These are phyloP conservation scores for Diachasmimorpha longicaudata DNA, from an alignment of 1,140 invertebrate species.

Conservation along the genomic window DNA sequence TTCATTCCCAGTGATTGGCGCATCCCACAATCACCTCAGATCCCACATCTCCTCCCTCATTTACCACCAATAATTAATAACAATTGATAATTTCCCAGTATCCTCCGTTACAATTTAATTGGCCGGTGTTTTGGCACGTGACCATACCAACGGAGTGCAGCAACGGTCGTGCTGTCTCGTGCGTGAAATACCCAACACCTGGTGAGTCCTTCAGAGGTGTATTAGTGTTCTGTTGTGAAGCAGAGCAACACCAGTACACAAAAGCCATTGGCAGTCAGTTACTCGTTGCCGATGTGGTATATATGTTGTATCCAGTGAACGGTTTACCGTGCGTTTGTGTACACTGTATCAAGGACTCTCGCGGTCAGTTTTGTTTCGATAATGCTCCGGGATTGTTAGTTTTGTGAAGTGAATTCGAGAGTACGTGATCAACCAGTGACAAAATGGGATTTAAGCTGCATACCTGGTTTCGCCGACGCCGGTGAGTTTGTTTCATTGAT, in stretches of 20 bases:
- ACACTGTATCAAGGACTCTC: conserved; percentile 23
- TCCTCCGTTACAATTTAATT: conserved; percentile 13
- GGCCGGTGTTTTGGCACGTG: conserved; percentile 26
- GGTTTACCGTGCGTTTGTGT: conserved; percentile 21
- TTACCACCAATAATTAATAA: not conserved
- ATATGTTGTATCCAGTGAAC: conserved; percentile 21
- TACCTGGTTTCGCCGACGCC: conserved; percentile 21
- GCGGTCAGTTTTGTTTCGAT: not conserved
- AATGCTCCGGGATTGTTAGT: conserved; percentile 9
- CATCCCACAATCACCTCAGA: too few species aligned
- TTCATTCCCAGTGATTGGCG: too few species aligned
- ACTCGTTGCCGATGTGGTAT: not conserved
- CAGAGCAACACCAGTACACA: not conserved
- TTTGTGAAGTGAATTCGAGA: not conserved
- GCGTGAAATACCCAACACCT: conserved; percentile 26
- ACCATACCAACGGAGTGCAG: conserved; percentile 12
- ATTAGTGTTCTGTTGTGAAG: not conserved
- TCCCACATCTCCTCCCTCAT: not conserved
- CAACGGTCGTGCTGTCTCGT: conserved; percentile 24
- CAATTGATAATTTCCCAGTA: not conserved
- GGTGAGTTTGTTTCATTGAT: conserved; percentile 15
- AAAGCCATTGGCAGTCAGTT: not conserved
- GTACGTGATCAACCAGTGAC: not conserved
- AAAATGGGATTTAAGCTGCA: conserved; percentile 27
- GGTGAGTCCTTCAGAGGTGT: not conserved